A percentile compares a stretch with the other conserved stretches of the same genome.
phyloP scores from a whole-genome alignment of 2,888 invertebrate species.

The Leptinotarsa peninsularis region DNA sequence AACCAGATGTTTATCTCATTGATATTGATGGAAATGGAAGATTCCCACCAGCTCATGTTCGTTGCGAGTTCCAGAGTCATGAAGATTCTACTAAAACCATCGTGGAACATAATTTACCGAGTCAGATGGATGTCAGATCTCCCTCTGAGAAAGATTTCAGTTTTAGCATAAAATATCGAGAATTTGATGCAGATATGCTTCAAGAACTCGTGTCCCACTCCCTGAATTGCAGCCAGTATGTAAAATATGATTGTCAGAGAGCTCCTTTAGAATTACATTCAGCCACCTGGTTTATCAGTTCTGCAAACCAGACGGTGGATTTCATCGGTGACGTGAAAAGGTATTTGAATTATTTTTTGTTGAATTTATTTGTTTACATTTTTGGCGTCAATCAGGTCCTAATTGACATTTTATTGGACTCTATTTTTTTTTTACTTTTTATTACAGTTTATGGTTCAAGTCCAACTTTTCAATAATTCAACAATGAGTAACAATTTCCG shows the following conservation, averaged over 20 bases:
- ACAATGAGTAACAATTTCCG: no score
- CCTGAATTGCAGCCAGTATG: conserved; percentile 87
- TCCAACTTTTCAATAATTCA: no score
- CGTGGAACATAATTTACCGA: conserved; percentile 91
- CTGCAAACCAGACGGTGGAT: conserved; percentile 84
- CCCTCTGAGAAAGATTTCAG: conserved; percentile 84
- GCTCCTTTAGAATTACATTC: conserved; percentile 89
- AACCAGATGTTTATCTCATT: conserved; percentile 91
- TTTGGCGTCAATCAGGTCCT: neutral
- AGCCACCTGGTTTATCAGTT: conserved; percentile 90
- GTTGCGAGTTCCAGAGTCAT: conserved; percentile 90
- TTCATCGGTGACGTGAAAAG: conserved; percentile 84
- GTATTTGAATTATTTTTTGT: conserved; percentile 61
- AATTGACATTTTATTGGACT: neutral
- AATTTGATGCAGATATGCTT: conserved; percentile 91
- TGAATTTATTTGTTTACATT: neutral
- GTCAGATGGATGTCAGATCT: conserved; percentile 89
- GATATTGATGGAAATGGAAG: conserved; percentile 95
- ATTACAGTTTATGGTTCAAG: no score
- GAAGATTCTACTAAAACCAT: conserved; percentile 89
- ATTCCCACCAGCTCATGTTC: conserved; percentile 91
- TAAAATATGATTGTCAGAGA: conserved; percentile 90
- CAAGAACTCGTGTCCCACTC: conserved; percentile 91
- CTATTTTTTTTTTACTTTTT: no score
- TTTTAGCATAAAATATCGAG: conserved; percentile 87